Percentiles rank a stretch among this genome's conserved stretches.
These are phyloP conservation scores for Acleris sparsana DNA, from an alignment of 2,888 invertebrate species.

Conservation along the genomic window DNA sequence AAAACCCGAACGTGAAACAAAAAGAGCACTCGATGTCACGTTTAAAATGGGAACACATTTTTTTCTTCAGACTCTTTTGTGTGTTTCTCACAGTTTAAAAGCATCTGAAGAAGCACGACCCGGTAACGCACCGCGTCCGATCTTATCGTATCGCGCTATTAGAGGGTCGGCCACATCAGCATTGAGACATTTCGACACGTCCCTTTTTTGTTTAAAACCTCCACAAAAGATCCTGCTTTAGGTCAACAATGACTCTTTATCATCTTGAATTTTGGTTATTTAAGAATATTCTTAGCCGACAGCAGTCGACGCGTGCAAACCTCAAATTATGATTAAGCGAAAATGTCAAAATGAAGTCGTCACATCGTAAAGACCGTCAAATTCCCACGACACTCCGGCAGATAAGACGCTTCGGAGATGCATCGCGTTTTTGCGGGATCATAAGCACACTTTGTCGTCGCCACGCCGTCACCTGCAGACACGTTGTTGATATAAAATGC, in stretches of 20 bases:
- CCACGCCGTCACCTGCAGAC: conserved; percentile 69
- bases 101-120: conserved; percentile 79
- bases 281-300: conserved; percentile 35
- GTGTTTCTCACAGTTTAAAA: conserved; percentile 78
- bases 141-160: conserved; percentile 73
- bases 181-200: conserved; percentile 79
- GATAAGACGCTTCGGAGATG: conserved; percentile 61
- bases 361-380: conserved; percentile 46
- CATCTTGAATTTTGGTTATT: conserved; percentile 46
- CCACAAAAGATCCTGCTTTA: conserved; percentile 66
- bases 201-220: conserved; percentile 60
- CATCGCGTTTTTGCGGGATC: conserved; percentile 74
- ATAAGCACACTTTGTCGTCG: conserved; percentile 68
- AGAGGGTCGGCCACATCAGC: conserved; percentile 67
- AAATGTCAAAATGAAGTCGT: conserved; percentile 58
- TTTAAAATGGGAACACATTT: conserved; percentile 71
- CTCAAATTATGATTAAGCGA: conserved; percentile 42
- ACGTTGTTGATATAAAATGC: conserved; percentile 81
- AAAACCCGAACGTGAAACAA: conserved; percentile 60
- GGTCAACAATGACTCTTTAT: conserved; percentile 56
- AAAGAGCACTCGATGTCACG: conserved; percentile 77
- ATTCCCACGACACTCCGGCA: conserved; percentile 70
- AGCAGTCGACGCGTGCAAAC: conserved; percentile 26
- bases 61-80: conserved; percentile 76
- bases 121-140: conserved; percentile 76